Base-by-base conservation (phyloP, 2,797 vertebrate genomes). In the Halcyon chelicuti region DNA sequence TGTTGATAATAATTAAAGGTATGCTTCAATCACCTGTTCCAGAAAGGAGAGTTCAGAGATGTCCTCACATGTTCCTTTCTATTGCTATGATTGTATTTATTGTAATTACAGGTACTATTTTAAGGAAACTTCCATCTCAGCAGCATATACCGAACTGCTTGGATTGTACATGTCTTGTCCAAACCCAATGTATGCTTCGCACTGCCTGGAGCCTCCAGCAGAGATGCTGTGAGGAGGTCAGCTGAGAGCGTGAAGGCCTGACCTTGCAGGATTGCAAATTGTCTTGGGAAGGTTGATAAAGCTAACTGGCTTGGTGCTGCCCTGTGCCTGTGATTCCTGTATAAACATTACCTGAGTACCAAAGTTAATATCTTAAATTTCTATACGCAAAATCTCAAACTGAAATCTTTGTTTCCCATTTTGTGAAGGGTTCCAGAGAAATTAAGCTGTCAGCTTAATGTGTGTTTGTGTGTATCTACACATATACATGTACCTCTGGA, bases 401-500 rank as follows among this genome's bases (percentile, higher is more conserved):
- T 44, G 42, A 66, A 92, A 51, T 52, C 19, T 86, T 68, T 3
- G 2, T 42, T 19, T 57, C 63, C 40, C 14, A 22, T 92, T 93
- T 93, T 71, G 44, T 74, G 47, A 71, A 63, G 46, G 19, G 6
- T 72, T 82, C 10, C 33, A 89, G 55, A 73, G 31, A 82, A 90
- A 79, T 44, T 40, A 88, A 79, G 10, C 20, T 86, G 14, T 54
- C 71, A 74, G 10, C 11, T 42, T 42, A 18, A 7, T 62, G 4
- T 33, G 2, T 66, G 2, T 67, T 3, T 74, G 1, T 58, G 2
- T 62, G 3, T 73, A 0, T 37, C 3, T 10, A 2, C 1, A 40
- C 5, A 49, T 7, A 46, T 5, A 58, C 29, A 40, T 0, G 5
- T 12, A 47, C 3, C 39, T 61, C 26, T 88, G 18, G 21, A 57